Conservation (phyloP, 2,113 vertebrate species). For the Pheucticus melanocephalus region DNA sequence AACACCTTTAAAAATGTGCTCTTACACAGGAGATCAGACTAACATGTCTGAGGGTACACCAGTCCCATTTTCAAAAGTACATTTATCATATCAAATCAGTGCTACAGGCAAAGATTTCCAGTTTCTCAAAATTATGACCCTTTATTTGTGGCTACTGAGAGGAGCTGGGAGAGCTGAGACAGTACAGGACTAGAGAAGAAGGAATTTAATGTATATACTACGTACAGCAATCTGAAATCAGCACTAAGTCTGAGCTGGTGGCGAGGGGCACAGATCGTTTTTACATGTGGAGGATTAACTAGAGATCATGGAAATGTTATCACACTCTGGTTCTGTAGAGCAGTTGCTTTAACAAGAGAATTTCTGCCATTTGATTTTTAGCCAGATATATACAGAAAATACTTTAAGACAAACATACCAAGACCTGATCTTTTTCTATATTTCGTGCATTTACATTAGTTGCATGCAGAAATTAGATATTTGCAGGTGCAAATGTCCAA, state of each 20-base stretch:
- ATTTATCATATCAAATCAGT: not conserved
- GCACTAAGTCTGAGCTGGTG: not conserved
- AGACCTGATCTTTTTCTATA: not conserved
- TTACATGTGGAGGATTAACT: not conserved
- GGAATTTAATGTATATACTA: not conserved
- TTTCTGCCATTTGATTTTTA: not conserved
- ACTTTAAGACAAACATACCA: not conserved
- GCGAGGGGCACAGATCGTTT: not conserved
- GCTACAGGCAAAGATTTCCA: not conserved
- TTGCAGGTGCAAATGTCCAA: constrained; percentile 69
- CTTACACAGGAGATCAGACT: not conserved
- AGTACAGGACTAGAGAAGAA: not conserved
- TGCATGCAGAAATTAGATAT: constrained; percentile 46
- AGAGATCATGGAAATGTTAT: not conserved
- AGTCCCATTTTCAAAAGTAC: not conserved
- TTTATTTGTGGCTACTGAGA: not conserved
- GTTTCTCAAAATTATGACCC: not conserved
- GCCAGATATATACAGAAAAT: not conserved
- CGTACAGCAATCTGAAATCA: not conserved
- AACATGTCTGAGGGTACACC: not conserved
- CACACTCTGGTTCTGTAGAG: not conserved
- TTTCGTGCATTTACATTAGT: constrained; percentile 34
- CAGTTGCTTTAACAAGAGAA: not conserved
- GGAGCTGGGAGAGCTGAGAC: not conserved
- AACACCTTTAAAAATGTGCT: not conserved